Percentiles rank a stretch among this genome's conserved stretches.
Evolutionary conservation across 2,888 invertebrate genomes (phyloP).

Genomic region (Altica lythri): DNA sequence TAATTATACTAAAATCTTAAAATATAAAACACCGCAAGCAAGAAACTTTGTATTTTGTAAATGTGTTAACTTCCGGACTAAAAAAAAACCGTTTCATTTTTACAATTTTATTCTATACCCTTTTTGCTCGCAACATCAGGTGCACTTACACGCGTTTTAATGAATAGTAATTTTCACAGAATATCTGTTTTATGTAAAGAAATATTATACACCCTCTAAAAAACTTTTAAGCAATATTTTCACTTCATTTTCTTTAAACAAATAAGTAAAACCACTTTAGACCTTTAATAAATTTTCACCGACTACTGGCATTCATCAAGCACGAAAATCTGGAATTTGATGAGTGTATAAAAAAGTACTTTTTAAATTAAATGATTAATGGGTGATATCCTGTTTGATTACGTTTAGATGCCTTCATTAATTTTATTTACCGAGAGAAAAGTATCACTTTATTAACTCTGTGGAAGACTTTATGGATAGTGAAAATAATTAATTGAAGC

Average conservation of each 20-base stretch:
- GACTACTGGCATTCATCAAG: background rate
- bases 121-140: background rate
- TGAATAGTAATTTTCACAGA: background rate
- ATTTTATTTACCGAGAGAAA: too few species aligned
- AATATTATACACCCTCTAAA: background rate
- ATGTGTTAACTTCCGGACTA: too few species aligned
- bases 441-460: too few species aligned
- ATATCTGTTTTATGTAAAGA: background rate
- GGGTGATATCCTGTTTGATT: background rate
- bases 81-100: too few species aligned
- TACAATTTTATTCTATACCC: too few species aligned
- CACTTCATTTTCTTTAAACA: background rate
- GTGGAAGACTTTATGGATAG: too few species aligned
- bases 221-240: background rate
- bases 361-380: constrained; percentile 11
- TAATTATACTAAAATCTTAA: too few species aligned
- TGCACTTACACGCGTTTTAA: background rate
- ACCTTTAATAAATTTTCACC: background rate
- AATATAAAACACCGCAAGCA: too few species aligned
- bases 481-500: too few species aligned
- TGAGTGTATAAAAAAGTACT: constrained; percentile 3
- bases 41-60: too few species aligned
- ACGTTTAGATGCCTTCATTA: constrained; percentile 2
- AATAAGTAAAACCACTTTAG: background rate
- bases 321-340: background rate